Percentiles rank a stretch among this genome's conserved stretches.
These are phyloP conservation scores for Lagopus leucura DNA, from an alignment of 2,113 vertebrate species.

Conservation along the genomic window DNA sequence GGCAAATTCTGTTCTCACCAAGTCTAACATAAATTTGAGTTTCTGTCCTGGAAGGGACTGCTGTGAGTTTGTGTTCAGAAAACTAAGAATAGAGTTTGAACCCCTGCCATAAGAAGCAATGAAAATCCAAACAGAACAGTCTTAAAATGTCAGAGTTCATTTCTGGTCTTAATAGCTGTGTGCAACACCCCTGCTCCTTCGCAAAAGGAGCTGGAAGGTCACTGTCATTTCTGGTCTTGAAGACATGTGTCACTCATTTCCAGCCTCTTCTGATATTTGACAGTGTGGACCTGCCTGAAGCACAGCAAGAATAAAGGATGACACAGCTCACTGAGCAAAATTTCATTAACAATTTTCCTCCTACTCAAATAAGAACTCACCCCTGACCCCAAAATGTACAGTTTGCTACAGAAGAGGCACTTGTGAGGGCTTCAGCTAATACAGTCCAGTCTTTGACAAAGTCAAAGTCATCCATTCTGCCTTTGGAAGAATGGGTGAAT, in stretches of 20 bases:
- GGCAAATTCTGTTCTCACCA: neutral
- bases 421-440: conserved; percentile 38
- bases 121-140: conserved; percentile 1
- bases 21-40: neutral
- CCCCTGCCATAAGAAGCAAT: neutral
- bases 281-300: conserved; percentile 71
- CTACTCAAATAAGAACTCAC: conserved; percentile 65
- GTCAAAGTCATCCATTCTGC: neutral
- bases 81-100: conserved; percentile 28
- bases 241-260: conserved; percentile 73
- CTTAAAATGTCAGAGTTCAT: conserved; percentile 35
- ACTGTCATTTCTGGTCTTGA: conserved; percentile 69
- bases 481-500: conserved; percentile 54
- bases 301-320: conserved; percentile 63
- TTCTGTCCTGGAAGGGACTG: neutral
- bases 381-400: conserved; percentile 55
- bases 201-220: conserved; percentile 44
- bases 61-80: neutral
- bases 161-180: conserved; percentile 34
- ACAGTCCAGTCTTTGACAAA: conserved; percentile 39
- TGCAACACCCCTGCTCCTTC: neutral
- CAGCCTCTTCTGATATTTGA: conserved; percentile 70
- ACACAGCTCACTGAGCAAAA: conserved; percentile 70
- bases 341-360: conserved; percentile 71
- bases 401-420: conserved; percentile 30